Evolutionary conservation across 1,140 invertebrate genomes (phyloP), one percentile per base, ranked within the genome.

Genomic region (Heterodera carotae): DNA sequence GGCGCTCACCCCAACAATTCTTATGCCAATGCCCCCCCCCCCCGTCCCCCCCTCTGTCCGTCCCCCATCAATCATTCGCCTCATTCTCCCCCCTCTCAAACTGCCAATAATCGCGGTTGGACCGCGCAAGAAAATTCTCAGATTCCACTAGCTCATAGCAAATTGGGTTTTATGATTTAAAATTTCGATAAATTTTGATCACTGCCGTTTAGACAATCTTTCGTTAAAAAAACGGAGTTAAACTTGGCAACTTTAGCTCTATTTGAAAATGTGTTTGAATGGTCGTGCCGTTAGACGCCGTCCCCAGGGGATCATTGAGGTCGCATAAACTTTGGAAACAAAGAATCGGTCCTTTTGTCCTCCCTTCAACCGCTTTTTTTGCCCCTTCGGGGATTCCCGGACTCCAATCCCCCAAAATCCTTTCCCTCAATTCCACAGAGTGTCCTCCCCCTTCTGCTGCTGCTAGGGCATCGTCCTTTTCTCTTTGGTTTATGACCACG

Each of bases 331-430:
- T 43, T 43, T 4, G 39, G 39, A 18, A n/a, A n/a, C n/a, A n/a
- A n/a, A n/a, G n/a, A n/a, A n/a, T n/a, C n/a, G n/a, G n/a, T 6
- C 60, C 62, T 5, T 66, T 66, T 66, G 62, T 34, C 33, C 62
- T 27, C 27, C 62, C 59, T 6, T 6, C 29, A 6, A 15, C 29
- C 12, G 1, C 62, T 62, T 22, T 56, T 53, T 56, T 56, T 56
- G 48, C 48, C 62, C 62, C 62, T 66, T 27, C 33, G 62, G 29
- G 29, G 62, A 34, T 66, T 34, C 29, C 62, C 62, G 33, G 62
- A 31, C 29, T 34, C 62, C 62, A 66, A 29, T 66, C 62, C 62
- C 62, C 25, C 12, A 62, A 25, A 25, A 31, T 66, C 62, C 25
- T 22, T 31, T 34, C 15, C 12, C 62, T 27, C 62, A 31, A 29